phyloP scores from a whole-genome alignment of 1,140 invertebrate species.

The Oncopeltus fasciatus region DNA sequence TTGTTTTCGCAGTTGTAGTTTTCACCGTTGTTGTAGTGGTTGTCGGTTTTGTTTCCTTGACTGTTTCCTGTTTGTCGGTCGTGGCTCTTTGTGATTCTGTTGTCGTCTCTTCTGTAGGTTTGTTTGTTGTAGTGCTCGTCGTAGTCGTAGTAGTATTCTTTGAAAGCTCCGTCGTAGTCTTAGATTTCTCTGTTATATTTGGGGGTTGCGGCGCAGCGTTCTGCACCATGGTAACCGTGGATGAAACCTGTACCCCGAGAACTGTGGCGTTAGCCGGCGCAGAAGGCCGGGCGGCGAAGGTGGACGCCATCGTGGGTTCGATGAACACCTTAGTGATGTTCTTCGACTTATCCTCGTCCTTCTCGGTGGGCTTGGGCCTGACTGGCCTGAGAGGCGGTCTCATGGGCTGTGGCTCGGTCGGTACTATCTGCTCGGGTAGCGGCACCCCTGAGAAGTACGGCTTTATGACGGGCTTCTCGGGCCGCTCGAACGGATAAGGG shows the following conservation, averaged over 20 bases:
- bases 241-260: no score
- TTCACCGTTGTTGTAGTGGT: neutral
- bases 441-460: conserved; percentile 51
- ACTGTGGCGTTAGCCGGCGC: no score
- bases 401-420: conserved; percentile 25
- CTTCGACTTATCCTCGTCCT: no score
- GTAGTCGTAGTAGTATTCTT: conserved; percentile 21
- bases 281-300: no score
- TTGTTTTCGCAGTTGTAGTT: neutral
- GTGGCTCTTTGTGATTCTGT: conserved; percentile 23
- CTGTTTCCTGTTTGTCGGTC: conserved; percentile 10
- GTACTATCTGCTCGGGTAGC: conserved; percentile 57
- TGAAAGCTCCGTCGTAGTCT: conserved; percentile 21
- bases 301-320: neutral
- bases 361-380: no score
- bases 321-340: neutral
- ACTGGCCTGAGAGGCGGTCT: neutral
- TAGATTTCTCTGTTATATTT: conserved; percentile 23
- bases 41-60: neutral
- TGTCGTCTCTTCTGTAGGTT: neutral
- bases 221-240: no score
- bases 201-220: neutral
- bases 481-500: conserved; percentile 55
- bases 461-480: conserved; percentile 30
- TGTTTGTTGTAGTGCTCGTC: conserved; percentile 20